These are phyloP conservation scores for Fukomys damarensis DNA, from an alignment of 2,113 vertebrate genomes.

Conservation along the genomic window DNA sequence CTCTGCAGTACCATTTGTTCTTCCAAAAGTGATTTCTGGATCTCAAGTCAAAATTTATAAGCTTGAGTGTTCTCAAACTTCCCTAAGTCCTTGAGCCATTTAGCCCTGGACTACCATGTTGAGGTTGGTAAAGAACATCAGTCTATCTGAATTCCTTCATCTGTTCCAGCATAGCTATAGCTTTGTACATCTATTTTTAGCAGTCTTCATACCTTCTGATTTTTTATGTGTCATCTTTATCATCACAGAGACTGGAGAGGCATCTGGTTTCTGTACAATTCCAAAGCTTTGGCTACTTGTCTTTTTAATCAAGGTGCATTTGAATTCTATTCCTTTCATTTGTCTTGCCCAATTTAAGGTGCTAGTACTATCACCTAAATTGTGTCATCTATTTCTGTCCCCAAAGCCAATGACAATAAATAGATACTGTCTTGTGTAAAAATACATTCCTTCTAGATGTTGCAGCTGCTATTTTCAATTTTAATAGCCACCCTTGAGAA, in stretches of 20 bases:
- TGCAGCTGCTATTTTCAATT: background rate
- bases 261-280: conserved; percentile 36
- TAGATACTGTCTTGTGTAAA: background rate
- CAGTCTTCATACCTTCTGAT: background rate
- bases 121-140: background rate
- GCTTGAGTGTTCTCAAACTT: background rate
- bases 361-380: background rate
- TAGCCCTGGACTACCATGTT: too few species aligned
- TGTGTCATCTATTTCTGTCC: conserved; percentile 42
- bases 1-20: background rate
- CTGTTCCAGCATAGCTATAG: too few species aligned
- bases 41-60: background rate
- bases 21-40: background rate
- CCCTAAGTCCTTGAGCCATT: too few species aligned
- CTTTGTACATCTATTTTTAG: background rate
- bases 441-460: background rate
- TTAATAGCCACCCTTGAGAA: background rate
- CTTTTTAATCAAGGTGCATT: conserved; percentile 46
- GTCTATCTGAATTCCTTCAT: background rate
- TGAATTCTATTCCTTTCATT: conserved; percentile 9
- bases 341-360: background rate
- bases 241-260: background rate
- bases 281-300: conserved; percentile 38
- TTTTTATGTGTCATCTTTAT: conserved; percentile 14
- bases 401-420: background rate